These are phyloP conservation scores for Thymallus thymallus DNA, from an alignment of 2,113 vertebrate genomes.

Conservation along the genomic window DNA sequence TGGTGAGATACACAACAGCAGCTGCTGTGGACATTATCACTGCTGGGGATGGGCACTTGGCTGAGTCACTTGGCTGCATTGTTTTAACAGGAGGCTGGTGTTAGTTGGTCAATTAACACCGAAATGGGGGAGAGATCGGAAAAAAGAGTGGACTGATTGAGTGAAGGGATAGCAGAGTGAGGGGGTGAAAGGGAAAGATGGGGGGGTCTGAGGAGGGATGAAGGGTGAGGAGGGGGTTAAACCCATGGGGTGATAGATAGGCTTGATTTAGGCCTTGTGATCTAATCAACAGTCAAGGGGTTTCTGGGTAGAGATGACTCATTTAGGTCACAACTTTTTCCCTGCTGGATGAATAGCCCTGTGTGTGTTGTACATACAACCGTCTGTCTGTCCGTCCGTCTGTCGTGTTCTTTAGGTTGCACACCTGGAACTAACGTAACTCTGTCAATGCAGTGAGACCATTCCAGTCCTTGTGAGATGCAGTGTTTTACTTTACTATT, in stretches of 20 bases:
- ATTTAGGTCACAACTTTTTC: constrained; percentile 46
- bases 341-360: constrained; percentile 37
- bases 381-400: not conserved
- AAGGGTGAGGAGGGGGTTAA: constrained; percentile 22
- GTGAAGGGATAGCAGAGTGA: constrained; percentile 31
- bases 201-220: not conserved
- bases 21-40: not conserved
- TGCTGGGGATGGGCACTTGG: not conserved
- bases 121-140: constrained; percentile 20
- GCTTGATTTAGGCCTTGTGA: constrained; percentile 28
- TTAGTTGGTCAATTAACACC: constrained; percentile 3
- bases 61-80: not conserved
- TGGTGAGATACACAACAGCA: not conserved
- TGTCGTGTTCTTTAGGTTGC: not conserved
- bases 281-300: constrained; percentile 49
- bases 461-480: constrained; percentile 2
- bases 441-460: not conserved
- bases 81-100: not conserved
- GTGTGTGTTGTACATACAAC: constrained; percentile 20
- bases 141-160: constrained; percentile 24
- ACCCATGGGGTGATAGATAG: constrained; percentile 25
- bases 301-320: constrained; percentile 48
- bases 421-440: not conserved
- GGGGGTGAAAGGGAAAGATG: not conserved
- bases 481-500: not conserved